phyloP scores from a whole-genome alignment of 1,140 invertebrate species.

The Homalodisca vitripennis region DNA sequence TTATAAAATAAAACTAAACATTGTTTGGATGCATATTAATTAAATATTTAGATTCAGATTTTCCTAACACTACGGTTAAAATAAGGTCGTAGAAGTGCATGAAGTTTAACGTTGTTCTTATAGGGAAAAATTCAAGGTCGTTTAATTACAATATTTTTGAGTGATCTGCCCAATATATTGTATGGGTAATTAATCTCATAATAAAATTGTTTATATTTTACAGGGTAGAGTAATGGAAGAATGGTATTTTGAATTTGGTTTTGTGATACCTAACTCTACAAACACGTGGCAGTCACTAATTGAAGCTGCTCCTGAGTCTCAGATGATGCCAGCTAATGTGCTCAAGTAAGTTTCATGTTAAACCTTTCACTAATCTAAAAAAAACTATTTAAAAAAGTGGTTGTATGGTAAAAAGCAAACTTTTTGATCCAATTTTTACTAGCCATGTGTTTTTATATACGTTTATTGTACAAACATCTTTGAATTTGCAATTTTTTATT shows the following conservation, averaged over 20 bases:
- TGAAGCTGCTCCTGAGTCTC: slow-evolving; percentile 97
- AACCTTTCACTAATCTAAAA: not conserved
- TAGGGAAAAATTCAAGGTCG: no score
- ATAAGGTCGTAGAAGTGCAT: no score
- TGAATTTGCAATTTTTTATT: no score
- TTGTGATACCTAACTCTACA: slow-evolving; percentile 97
- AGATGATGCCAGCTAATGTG: slow-evolving; percentile 99
- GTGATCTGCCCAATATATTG: no score
- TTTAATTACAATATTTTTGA: no score
- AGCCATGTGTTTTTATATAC: not conserved
- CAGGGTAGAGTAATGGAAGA: slow-evolving; percentile 85
- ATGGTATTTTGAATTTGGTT: slow-evolving; percentile 99
- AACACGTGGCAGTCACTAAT: slow-evolving; percentile 99
- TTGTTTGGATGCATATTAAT: no score
- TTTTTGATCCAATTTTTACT: not conserved
- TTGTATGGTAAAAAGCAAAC: not conserved
- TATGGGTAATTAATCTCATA: no score
- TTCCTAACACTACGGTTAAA: no score
- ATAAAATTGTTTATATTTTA: no score
- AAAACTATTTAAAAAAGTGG: not conserved
- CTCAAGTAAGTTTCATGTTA: slow-evolving; percentile 72
- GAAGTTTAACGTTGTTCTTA: no score
- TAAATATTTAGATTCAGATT: no score
- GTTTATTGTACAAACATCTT: not conserved
- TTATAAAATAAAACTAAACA: no score